Percentiles rank a stretch among this genome's conserved stretches.
phyloP scores from a whole-genome alignment of 2,113 vertebrate genomes.

The Colinus virginianus region DNA sequence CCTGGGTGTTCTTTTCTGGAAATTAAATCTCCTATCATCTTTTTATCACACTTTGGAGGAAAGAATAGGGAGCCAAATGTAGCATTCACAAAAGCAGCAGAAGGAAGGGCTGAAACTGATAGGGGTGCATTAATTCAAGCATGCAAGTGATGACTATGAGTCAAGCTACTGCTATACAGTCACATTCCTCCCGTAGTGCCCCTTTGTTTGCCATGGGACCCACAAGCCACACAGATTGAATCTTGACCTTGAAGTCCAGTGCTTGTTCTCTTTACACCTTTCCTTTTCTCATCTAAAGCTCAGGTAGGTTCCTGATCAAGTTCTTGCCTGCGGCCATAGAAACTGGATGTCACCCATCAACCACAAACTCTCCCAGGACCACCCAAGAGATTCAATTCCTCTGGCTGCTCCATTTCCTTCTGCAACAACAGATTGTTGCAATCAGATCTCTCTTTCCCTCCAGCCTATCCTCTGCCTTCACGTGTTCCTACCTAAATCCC shows the following conservation, averaged over 20 bases:
- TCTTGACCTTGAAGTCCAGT: not conserved
- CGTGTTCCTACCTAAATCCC: conserved; percentile 21
- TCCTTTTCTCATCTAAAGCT: not conserved
- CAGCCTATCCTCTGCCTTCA: not conserved
- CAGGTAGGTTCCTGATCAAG: not conserved
- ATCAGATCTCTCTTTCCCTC: not conserved
- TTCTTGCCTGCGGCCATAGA: not conserved
- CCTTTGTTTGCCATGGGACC: not conserved
- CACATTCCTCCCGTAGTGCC: not conserved
- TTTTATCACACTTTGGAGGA: conserved; percentile 22
- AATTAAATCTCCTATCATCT: conserved; percentile 35
- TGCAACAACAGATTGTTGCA: not conserved
- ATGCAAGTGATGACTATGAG: not conserved
- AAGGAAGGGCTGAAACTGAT: conserved; percentile 2
- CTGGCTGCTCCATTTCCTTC: not conserved
- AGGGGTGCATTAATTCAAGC: not conserved
- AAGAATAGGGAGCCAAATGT: not conserved
- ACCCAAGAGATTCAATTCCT: not conserved
- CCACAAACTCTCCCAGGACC: not conserved
- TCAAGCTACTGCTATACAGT: not conserved
- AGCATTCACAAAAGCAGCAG: not conserved
- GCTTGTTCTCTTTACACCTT: not conserved
- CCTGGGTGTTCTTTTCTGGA: conserved; percentile 16
- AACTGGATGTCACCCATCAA: conserved; percentile 26
- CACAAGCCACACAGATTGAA: not conserved